phyloP scores from a whole-genome alignment of 2,888 invertebrate genomes.

The Platycheirus rosarum region DNA sequence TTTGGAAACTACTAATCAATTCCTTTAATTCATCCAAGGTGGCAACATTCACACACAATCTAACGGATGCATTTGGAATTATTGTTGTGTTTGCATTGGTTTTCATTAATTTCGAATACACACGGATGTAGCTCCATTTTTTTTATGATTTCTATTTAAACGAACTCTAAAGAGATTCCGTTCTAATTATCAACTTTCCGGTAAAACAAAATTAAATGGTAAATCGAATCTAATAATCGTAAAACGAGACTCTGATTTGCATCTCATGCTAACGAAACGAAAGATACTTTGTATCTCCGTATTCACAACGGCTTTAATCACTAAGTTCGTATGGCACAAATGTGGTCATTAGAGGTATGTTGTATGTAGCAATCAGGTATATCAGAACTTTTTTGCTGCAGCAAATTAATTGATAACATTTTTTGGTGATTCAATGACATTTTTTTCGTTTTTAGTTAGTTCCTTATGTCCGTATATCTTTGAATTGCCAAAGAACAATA shows the following conservation, averaged over 20 bases:
- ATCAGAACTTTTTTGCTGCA: slow-evolving; percentile 7
- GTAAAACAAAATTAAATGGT: slow-evolving; percentile 65
- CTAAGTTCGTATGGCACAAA: slow-evolving; percentile 6
- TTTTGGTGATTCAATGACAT: slow-evolving; percentile 29
- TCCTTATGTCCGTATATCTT: slow-evolving; percentile 5
- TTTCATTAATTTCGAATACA: slow-evolving; percentile 15
- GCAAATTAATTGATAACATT: slow-evolving; percentile 55
- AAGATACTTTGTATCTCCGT: background rate
- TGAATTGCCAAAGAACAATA: slow-evolving; percentile 16
- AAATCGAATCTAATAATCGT: slow-evolving; percentile 61
- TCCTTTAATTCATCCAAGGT: background rate
- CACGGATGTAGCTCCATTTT: slow-evolving; percentile 19
- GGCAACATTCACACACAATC: background rate
- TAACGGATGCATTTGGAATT: slow-evolving; percentile 37
- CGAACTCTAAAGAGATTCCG: slow-evolving; percentile 20
- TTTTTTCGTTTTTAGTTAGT: slow-evolving; percentile 5
- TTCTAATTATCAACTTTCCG: slow-evolving; percentile 56
- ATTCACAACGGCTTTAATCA: slow-evolving; percentile 40
- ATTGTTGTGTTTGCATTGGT: slow-evolving; percentile 10
- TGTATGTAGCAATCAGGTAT: background rate
- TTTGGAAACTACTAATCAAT: too few species aligned
- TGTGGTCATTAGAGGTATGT: slow-evolving; percentile 14
- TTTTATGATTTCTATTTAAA: slow-evolving; percentile 11
- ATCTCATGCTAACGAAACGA: slow-evolving; percentile 24
- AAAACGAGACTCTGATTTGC: slow-evolving; percentile 58